Evolutionary conservation across 2,797 vertebrate species (phyloP), one percentile per base, ranked within the genome.

Genomic region (Lepidocolaptes lacrymiger): DNA sequence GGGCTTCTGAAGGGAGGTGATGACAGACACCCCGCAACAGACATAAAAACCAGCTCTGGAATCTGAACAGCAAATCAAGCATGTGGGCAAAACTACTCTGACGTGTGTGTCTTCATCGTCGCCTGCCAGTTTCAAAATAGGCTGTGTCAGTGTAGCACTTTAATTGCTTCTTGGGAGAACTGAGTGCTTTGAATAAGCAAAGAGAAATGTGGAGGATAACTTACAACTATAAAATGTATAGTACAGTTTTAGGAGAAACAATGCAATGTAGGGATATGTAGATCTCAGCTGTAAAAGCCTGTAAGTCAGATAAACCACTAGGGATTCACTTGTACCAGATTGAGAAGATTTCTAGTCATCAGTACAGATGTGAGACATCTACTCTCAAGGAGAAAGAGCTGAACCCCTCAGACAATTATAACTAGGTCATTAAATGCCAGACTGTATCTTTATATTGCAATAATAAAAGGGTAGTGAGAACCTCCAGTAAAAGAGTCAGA

Each of bases 21-120:
- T 95, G 95, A 96, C 90, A 96, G 93, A 95, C 49, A 44, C 61
- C 63, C 91, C 68, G 73, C 10, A 52, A 95, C 69, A 93, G 90
- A 91, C 8, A 14, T 90, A 59, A 90, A 94, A 95, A 48, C 3
- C 73, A 93, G 73, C 84, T 92, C 73, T 96, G 89, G 63, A 89
- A 75, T 91, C 88, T 16, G 12, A 81, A 26, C 59, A 79, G 80
- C 74, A 86, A 76, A 86, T 69, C 73, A 71, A 89, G 62, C 5
- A 7, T 66, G 63, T 75, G 89, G 93, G 82, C 73, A 86, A 88
- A 84, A 86, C 76, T 83, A 34, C 8, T 7, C 54, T 59, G 73
- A 51, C 67, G 56, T 81, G 68, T 37, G 62, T 58, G 34, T 75
- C 76, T 86, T 63, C 67, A 12, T 27, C 1, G 0, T 37, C 0